These are phyloP conservation scores for Hemichromis elongatus DNA, from an alignment of 2,113 vertebrate genomes.

Conservation along the genomic window DNA sequence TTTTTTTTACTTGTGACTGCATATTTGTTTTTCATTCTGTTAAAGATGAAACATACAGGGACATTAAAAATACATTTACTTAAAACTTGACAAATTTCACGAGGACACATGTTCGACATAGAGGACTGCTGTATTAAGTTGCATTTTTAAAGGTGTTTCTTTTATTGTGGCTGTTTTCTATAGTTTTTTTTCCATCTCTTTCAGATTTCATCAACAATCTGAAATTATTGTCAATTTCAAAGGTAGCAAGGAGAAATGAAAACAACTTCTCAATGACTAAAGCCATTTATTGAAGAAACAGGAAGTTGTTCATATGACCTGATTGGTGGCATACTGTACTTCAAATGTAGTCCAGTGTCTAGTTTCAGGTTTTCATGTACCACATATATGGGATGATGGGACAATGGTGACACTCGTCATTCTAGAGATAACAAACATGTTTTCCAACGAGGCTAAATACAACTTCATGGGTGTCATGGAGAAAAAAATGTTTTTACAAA, in stretches of 20 bases:
- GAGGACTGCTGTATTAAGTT: not conserved
- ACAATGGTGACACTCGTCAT: not conserved
- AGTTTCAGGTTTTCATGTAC: not conserved
- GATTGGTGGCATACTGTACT: not conserved
- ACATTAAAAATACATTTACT: not conserved
- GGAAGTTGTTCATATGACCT: not conserved
- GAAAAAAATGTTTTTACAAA: not conserved
- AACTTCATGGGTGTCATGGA: not conserved
- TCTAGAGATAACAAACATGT: not conserved
- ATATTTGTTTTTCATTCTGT: not conserved
- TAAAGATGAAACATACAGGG: too few relatives aligned
- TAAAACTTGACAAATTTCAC: not conserved
- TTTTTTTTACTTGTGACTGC: fast-evolving
- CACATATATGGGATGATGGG: not conserved
- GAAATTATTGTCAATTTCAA: fast-evolving
- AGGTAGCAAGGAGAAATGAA: fast-evolving
- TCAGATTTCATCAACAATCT: not conserved
- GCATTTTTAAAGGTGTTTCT: not conserved
- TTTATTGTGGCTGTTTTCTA: not conserved
- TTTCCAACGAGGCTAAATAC: not conserved
- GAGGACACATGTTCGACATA: too few relatives aligned
- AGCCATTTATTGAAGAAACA: not conserved
- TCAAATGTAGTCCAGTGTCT: not conserved
- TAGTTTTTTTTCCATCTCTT: not conserved
- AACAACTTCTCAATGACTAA: not conserved